phyloP scores from a whole-genome alignment of 1,140 invertebrate genomes.

The Artemia franciscana region DNA sequence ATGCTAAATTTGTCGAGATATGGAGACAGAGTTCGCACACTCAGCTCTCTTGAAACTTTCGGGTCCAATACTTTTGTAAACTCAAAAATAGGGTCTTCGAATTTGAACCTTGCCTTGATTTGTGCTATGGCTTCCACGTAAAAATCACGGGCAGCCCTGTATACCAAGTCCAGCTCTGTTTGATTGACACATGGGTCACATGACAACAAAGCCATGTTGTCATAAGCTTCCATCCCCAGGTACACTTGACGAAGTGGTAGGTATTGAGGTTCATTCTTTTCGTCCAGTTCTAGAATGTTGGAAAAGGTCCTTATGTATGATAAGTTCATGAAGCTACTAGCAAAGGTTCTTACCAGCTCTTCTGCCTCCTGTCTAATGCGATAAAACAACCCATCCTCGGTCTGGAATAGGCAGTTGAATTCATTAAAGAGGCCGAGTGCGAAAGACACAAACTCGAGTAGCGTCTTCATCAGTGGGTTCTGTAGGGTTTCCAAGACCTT shows the following conservation, averaged over 20 bases:
- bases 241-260: slow-evolving; percentile 4
- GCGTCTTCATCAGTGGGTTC: no score
- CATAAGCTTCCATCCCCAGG: slow-evolving; percentile 1
- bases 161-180: neutral
- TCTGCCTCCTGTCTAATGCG: slow-evolving; percentile 13
- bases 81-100: neutral
- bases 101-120: neutral
- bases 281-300: neutral
- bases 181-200: neutral
- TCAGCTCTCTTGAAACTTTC: neutral
- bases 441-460: no score
- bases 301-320: slow-evolving; percentile 9
- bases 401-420: no score
- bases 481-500: no score
- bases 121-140: slow-evolving; percentile 1
- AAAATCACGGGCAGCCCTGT: neutral
- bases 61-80: neutral
- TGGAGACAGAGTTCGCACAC: neutral
- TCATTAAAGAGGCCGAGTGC: no score
- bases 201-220: neutral
- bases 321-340: slow-evolving; percentile 11
- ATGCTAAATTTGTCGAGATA: neutral
- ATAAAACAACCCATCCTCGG: no score
- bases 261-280: neutral
- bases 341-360: slow-evolving; percentile 10